Conservation (phyloP, 1,140 invertebrate genomes). For the Nixonia krombeini region DNA sequence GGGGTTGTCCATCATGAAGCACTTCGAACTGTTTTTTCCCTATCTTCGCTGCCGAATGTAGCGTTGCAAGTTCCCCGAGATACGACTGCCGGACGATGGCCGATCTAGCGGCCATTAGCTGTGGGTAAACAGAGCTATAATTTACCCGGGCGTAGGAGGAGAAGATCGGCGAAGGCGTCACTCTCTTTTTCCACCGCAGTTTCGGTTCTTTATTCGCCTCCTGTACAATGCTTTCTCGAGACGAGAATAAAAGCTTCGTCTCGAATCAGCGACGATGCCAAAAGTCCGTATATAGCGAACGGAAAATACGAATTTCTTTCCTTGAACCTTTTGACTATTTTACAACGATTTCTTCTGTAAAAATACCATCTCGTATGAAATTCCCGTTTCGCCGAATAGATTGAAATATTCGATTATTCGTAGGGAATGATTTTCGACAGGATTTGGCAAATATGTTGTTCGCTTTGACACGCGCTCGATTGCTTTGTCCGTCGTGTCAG, state of each 20-base stretch:
- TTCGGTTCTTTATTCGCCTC: slow-evolving; percentile 62
- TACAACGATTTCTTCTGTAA: too few relatives aligned
- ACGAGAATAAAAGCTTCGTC: slow-evolving; percentile 45
- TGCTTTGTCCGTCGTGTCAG: slow-evolving; percentile 42
- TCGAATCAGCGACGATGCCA: slow-evolving; percentile 43
- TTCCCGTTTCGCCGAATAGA: too few relatives aligned
- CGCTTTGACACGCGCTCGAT: slow-evolving; percentile 30
- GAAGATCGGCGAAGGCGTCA: slow-evolving; percentile 58
- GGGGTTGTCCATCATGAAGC: slow-evolving; percentile 44
- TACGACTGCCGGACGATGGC: slow-evolving; percentile 57
- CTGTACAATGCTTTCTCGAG: slow-evolving; percentile 45
- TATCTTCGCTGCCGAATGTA: slow-evolving; percentile 40
- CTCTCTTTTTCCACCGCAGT: slow-evolving; percentile 63
- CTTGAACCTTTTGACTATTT: background rate
- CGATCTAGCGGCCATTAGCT: slow-evolving; percentile 69
- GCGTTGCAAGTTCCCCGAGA: slow-evolving; percentile 12
- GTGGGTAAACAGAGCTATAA: slow-evolving; percentile 70
- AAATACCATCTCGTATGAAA: too few relatives aligned
- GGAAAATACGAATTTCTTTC: slow-evolving; percentile 27
- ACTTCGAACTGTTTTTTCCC: slow-evolving; percentile 47
- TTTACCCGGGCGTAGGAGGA: slow-evolving; percentile 61
- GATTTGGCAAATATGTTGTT: too few relatives aligned
- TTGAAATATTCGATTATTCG: too few relatives aligned
- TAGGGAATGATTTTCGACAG: too few relatives aligned
- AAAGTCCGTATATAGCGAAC: slow-evolving; percentile 31